Conservation (phyloP, 2,113 vertebrate genomes). For the Osmerus mordax region DNA sequence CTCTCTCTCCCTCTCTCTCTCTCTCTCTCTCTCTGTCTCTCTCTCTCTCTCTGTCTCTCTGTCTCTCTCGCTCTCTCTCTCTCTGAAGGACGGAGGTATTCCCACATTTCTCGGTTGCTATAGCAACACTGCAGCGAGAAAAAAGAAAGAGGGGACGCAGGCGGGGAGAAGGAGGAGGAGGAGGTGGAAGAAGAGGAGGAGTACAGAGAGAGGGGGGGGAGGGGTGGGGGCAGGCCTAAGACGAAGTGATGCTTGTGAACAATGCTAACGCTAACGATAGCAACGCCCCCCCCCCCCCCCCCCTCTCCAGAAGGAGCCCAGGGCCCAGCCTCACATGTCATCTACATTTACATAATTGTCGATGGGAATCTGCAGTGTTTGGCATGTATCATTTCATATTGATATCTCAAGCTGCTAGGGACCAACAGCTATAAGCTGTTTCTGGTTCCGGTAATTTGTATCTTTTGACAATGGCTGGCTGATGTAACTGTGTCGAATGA, state of each 20-base stretch:
- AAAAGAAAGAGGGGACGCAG: conserved; percentile 54
- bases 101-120: conserved; percentile 79
- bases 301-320: conserved; percentile 22
- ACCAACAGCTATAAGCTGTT: conserved; percentile 7
- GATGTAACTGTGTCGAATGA: conserved; percentile 19
- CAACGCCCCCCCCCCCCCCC: conserved; percentile 38
- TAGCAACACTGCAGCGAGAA: conserved; percentile 75
- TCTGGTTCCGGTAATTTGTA: not conserved
- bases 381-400: conserved; percentile 18
- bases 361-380: conserved; percentile 29
- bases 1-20: conserved; percentile 42
- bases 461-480: conserved; percentile 33
- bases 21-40: conserved; percentile 42
- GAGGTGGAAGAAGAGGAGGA: conserved; percentile 43
- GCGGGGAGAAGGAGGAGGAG: conserved; percentile 2
- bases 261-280: conserved; percentile 55
- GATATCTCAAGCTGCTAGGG: conserved; percentile 23
- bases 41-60: conserved; percentile 22
- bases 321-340: conserved; percentile 41
- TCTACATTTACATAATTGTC: conserved; percentile 46
- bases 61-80: conserved; percentile 17
- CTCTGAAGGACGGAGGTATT: conserved; percentile 79
- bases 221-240: conserved; percentile 42
- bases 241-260: conserved; percentile 59
- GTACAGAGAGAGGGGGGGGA: conserved; percentile 20